phyloP scores from a whole-genome alignment of 2,888 invertebrate species.

The Nemurella pictetii region DNA sequence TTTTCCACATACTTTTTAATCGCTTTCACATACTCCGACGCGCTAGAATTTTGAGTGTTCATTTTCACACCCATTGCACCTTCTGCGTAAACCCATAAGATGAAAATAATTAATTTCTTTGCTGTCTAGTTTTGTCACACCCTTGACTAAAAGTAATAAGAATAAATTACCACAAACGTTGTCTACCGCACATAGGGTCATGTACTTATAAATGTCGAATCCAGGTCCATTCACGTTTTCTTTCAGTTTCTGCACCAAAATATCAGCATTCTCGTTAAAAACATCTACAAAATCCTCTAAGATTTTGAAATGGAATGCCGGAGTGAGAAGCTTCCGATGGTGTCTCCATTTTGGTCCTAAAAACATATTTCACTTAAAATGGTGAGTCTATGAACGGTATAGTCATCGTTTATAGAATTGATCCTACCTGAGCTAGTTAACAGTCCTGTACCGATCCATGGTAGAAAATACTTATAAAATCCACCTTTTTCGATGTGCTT shows the following conservation, averaged over 20 bases:
- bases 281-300: background rate
- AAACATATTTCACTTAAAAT: background rate
- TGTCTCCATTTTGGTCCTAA: background rate
- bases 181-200: conserved; percentile 64
- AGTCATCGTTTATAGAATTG: background rate
- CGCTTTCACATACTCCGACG: conserved; percentile 34
- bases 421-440: background rate
- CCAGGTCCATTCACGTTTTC: background rate
- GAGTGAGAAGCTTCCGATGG: background rate
- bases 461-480: background rate
- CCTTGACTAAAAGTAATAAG: background rate
- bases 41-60: conserved; percentile 28
- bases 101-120: too few relatives aligned
- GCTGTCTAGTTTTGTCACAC: background rate
- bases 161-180: conserved; percentile 61
- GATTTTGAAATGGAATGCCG: background rate
- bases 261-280: background rate
- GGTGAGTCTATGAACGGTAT: background rate
- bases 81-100: conserved; percentile 17
- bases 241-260: background rate
- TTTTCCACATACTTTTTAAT: conserved; percentile 28
- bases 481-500: background rate
- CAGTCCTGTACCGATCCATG: background rate
- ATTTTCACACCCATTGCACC: conserved; percentile 34
- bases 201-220: conserved; percentile 58